Conservation (phyloP, 2,797 vertebrate species). For the Aythya fuligula region DNA sequence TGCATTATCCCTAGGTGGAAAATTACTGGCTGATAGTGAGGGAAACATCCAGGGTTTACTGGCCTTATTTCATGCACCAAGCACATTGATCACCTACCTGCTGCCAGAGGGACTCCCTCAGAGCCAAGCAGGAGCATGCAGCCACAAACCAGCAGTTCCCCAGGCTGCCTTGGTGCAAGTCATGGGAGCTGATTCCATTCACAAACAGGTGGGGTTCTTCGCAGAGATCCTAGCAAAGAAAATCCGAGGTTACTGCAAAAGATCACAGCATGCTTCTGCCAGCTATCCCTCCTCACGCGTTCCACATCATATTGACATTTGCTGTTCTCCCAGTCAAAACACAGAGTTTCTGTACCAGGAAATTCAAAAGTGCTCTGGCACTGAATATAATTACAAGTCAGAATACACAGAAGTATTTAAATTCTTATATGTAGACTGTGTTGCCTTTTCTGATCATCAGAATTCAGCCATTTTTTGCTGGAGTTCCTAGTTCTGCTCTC, state of each 20-base stretch:
- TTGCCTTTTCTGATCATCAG: background rate
- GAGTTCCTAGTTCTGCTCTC: background rate
- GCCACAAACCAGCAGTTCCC: conserved; percentile 96
- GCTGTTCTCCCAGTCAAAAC: background rate
- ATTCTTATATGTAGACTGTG: background rate
- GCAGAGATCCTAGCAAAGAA: conserved; percentile 84
- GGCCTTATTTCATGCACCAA: background rate
- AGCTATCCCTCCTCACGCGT: background rate
- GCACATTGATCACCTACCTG: conserved; percentile 76
- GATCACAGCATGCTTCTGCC: background rate
- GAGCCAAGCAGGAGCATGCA: conserved; percentile 93
- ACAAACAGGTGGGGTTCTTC: conserved; percentile 87
- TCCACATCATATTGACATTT: background rate
- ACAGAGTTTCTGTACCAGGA: background rate
- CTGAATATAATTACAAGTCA: background rate
- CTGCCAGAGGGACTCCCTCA: conserved; percentile 89
- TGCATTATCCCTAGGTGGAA: background rate
- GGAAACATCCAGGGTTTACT: background rate
- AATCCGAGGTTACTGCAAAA: background rate
- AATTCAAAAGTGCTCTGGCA: background rate
- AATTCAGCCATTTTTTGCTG: background rate
- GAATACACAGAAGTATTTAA: background rate
- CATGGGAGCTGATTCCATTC: conserved; percentile 90
- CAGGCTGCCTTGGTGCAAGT: conserved; percentile 89
- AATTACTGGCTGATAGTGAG: background rate